These are phyloP conservation scores for Drepana arcuata DNA, from an alignment of 1,140 invertebrate genomes.

Conservation along the genomic window DNA sequence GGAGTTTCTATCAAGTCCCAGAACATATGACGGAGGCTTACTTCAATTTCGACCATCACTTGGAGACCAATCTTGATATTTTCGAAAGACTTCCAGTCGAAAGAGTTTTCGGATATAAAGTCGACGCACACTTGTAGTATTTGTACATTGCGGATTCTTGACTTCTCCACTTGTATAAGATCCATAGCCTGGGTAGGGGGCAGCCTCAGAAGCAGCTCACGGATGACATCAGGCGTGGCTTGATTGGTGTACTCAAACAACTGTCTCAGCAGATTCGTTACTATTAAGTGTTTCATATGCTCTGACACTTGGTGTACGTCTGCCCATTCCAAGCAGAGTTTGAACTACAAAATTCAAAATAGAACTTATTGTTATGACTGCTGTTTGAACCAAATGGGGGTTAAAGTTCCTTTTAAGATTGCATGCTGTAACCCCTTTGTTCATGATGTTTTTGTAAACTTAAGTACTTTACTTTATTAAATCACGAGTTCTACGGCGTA, in stretches of 20 bases:
- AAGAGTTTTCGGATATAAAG: conserved; percentile 71
- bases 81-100: conserved; percentile 65
- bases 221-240: conserved; percentile 41
- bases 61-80: conserved; percentile 73
- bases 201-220: conserved; percentile 66
- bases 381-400: no score
- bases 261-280: conserved; percentile 50
- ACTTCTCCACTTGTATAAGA: conserved; percentile 75
- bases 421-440: no score
- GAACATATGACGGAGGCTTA: conserved; percentile 70
- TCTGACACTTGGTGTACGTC: conserved; percentile 68
- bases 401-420: no score
- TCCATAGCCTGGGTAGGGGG: conserved; percentile 71
- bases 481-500: no score
- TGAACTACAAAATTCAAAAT: conserved; percentile 61
- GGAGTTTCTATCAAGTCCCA: conserved; percentile 78
- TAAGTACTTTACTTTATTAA: no score
- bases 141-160: conserved; percentile 74
- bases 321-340: conserved; percentile 76
- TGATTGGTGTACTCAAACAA: conserved; percentile 57
- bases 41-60: conserved; percentile 74
- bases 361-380: no score
- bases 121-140: conserved; percentile 76
- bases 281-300: conserved; percentile 60
- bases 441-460: no score